A percentile compares a stretch with the other conserved stretches of the same genome.
These are phyloP conservation scores for Anguilla obscura DNA, from an alignment of 2,797 vertebrate genomes.

Conservation along the genomic window DNA sequence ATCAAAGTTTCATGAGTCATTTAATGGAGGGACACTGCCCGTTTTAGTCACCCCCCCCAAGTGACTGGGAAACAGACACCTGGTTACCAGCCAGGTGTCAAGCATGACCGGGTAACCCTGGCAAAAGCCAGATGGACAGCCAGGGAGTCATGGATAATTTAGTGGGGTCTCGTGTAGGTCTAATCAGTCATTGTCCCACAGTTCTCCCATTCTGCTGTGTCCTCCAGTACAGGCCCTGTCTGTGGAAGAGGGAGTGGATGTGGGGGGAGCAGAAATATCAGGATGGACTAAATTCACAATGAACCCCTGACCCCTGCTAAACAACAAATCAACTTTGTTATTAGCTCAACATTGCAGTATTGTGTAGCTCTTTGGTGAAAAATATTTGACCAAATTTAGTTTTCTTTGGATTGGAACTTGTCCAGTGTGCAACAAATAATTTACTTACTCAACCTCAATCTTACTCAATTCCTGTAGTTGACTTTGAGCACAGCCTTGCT, in stretches of 20 bases:
- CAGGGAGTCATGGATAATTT: constrained; percentile 32
- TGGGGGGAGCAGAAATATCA: neutral
- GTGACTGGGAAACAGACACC: constrained; percentile 58
- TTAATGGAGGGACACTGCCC: constrained; percentile 64
- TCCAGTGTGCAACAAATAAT: no score
- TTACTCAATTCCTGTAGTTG: neutral
- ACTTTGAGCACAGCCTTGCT: neutral
- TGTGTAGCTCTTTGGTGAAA: neutral
- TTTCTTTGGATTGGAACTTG: no score
- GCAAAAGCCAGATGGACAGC: constrained; percentile 8
- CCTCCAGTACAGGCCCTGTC: neutral
- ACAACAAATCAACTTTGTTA: neutral
- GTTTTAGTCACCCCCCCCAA: constrained; percentile 56
- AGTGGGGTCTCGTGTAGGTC: constrained; percentile 14
- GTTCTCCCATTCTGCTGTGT: neutral
- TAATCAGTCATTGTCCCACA: neutral
- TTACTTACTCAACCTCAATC: no score
- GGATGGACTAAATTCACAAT: neutral
- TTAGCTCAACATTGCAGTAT: neutral
- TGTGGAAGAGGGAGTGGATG: neutral
- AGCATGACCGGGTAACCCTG: neutral
- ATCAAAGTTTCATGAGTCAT: constrained; percentile 74
- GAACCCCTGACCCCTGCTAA: neutral
- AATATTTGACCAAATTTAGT: neutral
- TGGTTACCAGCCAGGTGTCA: constrained; percentile 46